These are phyloP conservation scores for Notarius lentiginosus DNA, from an alignment of 2,113 vertebrate genomes.

Conservation along the genomic window DNA sequence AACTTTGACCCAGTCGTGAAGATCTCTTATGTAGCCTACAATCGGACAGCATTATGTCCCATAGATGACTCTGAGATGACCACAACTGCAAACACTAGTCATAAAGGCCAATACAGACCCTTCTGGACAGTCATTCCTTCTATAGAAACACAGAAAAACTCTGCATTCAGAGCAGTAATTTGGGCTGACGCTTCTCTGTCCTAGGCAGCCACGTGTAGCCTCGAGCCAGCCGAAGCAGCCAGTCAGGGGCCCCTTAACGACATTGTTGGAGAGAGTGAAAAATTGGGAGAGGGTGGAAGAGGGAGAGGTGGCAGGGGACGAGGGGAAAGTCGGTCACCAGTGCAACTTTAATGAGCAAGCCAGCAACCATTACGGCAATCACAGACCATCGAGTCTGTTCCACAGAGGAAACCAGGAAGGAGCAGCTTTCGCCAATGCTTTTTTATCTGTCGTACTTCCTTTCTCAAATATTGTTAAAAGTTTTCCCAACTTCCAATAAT, in stretches of 20 bases:
- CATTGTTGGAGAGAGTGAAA: slow-evolving; percentile 66
- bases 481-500: background rate
- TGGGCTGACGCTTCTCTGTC: slow-evolving; percentile 71
- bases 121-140: slow-evolving; percentile 36
- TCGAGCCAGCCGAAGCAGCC: slow-evolving; percentile 58
- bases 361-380: slow-evolving; percentile 52
- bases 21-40: background rate
- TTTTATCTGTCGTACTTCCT: background rate
- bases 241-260: slow-evolving; percentile 63
- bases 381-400: slow-evolving; percentile 46
- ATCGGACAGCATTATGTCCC: background rate
- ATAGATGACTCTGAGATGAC: slow-evolving; percentile 19
- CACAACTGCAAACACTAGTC: slow-evolving; percentile 47
- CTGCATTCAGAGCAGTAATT: slow-evolving; percentile 74
- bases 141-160: slow-evolving; percentile 51
- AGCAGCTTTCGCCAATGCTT: slow-evolving; percentile 13
- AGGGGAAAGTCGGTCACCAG: slow-evolving; percentile 62
- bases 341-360: slow-evolving; percentile 73
- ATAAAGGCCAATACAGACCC: slow-evolving; percentile 52
- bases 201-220: slow-evolving; percentile 64
- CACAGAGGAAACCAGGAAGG: slow-evolving; percentile 52
- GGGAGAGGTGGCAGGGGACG: slow-evolving; percentile 60
- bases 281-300: slow-evolving; percentile 46
- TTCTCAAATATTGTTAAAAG: slow-evolving; percentile 22
- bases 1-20: background rate